Conservation (phyloP, 35 echinoderm and acorn worm genomes). For the Heliocidaris tuberculata region DNA sequence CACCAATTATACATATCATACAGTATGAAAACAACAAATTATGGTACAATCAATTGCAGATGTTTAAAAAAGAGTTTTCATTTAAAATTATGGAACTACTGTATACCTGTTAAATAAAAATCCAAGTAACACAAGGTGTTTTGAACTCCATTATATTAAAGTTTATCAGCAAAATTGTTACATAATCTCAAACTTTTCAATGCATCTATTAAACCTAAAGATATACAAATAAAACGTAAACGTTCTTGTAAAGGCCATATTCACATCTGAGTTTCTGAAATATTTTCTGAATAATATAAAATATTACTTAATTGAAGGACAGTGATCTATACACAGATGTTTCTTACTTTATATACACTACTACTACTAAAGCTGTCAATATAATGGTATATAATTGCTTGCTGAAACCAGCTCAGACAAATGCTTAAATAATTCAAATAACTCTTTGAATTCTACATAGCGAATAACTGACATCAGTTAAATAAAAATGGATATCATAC, state of each 20-base stretch:
- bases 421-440: background rate
- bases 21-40: background rate
- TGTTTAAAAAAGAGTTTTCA: background rate
- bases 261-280: background rate
- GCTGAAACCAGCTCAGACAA: conserved; percentile 8
- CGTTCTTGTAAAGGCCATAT: background rate
- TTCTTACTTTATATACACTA: background rate
- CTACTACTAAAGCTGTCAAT: background rate
- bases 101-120: background rate
- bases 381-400: background rate
- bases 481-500: background rate
- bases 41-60: background rate
- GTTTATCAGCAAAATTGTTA: background rate
- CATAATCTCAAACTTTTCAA: background rate
- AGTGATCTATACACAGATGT: background rate
- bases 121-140: background rate
- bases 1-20: background rate
- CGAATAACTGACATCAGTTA: background rate
- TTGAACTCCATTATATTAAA: background rate
- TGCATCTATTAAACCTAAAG: background rate
- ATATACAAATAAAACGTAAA: background rate
- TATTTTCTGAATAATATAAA: background rate
- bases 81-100: background rate
- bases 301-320: background rate
- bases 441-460: background rate